Evolutionary conservation across 2,113 vertebrate genomes (phyloP).

Genomic region (Platycercus adscitus): DNA sequence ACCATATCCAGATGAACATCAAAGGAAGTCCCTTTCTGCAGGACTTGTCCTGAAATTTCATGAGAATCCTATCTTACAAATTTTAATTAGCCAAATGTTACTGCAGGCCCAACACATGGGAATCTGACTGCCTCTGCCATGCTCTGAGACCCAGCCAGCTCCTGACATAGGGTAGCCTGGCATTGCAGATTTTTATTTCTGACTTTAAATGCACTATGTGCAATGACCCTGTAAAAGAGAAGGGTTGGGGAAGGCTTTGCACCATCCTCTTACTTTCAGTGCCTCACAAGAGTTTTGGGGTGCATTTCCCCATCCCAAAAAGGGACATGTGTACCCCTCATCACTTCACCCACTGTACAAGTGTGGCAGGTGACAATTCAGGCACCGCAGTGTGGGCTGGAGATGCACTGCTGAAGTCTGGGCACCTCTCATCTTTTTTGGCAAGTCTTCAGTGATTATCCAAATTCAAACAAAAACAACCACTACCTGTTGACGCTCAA

Average conservation of each 20-base stretch:
- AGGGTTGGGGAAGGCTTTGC: background rate
- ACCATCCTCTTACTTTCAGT: background rate
- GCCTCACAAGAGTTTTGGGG: background rate
- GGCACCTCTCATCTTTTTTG: background rate
- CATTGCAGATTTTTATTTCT: background rate
- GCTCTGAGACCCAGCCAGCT: background rate
- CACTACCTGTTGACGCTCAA: background rate
- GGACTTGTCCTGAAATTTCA: fast-evolving
- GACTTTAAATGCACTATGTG: background rate
- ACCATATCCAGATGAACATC: background rate
- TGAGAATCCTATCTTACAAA: background rate
- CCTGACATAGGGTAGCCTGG: background rate
- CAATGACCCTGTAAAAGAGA: background rate
- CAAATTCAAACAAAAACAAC: background rate
- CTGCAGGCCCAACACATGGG: background rate
- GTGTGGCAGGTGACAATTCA: background rate
- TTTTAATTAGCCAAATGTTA: background rate
- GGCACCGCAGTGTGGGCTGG: fast-evolving
- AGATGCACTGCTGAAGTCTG: background rate
- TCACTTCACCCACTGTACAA: background rate
- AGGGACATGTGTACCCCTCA: background rate
- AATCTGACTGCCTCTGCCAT: background rate
- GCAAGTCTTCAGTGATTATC: background rate
- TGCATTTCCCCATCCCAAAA: background rate
- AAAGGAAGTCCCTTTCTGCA: background rate